Conservation (phyloP, 2,888 invertebrate species). For the Molanna angustata region DNA sequence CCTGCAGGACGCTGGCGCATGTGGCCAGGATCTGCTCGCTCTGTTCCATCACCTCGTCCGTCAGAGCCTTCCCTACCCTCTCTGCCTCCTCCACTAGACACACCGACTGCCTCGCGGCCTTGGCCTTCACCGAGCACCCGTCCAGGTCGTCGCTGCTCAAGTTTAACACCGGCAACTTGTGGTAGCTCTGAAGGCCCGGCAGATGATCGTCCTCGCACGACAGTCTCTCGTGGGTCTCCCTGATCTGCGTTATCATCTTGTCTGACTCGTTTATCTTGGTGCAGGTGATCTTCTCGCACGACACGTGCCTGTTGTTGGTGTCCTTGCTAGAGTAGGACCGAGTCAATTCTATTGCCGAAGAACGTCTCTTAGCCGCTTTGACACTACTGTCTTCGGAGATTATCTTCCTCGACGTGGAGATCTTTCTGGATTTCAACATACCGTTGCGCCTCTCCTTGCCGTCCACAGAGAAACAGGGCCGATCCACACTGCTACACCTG, state of each 20-base stretch:
- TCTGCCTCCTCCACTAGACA: constrained; percentile 1
- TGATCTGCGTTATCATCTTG: constrained; percentile 3
- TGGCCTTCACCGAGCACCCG: constrained; percentile 3
- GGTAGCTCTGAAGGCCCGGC: constrained; percentile 6
- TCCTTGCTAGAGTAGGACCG: constrained; percentile 16
- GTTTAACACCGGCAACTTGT: constrained; percentile 19
- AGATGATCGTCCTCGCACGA: constrained; percentile 2
- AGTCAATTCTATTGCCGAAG: constrained; percentile 26
- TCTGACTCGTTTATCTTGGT: constrained; percentile 4
- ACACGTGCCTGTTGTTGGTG: constrained; percentile 18
- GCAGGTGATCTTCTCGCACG: constrained; percentile 19
- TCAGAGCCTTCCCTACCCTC: neutral
- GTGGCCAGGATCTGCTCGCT: constrained; percentile 19
- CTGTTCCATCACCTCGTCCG: constrained; percentile 11
- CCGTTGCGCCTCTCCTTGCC: constrained; percentile 8
- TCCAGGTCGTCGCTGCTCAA: constrained; percentile 19
- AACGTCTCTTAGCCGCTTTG: constrained; percentile 22
- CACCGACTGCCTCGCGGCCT: neutral
- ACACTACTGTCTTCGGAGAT: constrained; percentile 10
- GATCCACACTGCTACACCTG: constrained; percentile 18
- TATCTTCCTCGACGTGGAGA: constrained; percentile 14
- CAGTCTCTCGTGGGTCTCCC: constrained; percentile 8
- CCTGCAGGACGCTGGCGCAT: constrained; percentile 19
- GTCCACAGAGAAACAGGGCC: constrained; percentile 9
- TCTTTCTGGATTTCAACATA: constrained; percentile 6